Percentiles rank a stretch among this genome's conserved stretches.
Conservation (phyloP, 2,797 vertebrate species). For the Leptoclinus maculatus region DNA sequence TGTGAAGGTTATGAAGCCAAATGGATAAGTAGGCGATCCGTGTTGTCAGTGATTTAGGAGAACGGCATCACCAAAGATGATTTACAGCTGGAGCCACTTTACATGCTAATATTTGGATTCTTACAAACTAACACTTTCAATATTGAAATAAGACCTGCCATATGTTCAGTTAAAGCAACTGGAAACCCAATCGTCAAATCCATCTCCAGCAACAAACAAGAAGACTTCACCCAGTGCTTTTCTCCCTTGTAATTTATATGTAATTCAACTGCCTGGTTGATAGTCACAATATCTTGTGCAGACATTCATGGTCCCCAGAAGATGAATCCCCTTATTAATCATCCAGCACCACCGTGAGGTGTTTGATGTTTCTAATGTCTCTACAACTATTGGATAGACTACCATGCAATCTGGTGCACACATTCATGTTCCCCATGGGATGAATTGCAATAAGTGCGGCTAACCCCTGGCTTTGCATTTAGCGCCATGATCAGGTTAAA, state of each 20-base stretch:
- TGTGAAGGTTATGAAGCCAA: constrained; percentile 67
- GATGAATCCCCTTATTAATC: background rate
- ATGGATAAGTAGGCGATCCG: constrained; percentile 20
- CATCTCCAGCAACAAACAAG: background rate
- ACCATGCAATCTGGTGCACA: background rate
- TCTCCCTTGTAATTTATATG: background rate
- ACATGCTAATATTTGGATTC: constrained; percentile 3
- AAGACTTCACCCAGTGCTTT: background rate
- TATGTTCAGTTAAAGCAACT: background rate
- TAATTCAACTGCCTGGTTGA: background rate
- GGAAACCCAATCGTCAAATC: background rate
- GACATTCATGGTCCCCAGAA: background rate
- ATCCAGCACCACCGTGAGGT: background rate
- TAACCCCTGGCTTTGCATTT: background rate
- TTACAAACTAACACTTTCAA: background rate
- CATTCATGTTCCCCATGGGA: background rate
- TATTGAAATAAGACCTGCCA: background rate
- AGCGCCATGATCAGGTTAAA: background rate
- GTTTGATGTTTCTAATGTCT: background rate
- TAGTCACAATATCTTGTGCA: background rate
- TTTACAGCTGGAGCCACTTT: background rate
- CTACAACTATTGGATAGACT: background rate
- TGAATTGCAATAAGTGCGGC: background rate
- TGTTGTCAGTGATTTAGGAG: constrained; percentile 1
- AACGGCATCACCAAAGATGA: background rate